Base-by-base conservation (phyloP, 2,113 vertebrate species). In the Epinephelus lanceolatus region DNA sequence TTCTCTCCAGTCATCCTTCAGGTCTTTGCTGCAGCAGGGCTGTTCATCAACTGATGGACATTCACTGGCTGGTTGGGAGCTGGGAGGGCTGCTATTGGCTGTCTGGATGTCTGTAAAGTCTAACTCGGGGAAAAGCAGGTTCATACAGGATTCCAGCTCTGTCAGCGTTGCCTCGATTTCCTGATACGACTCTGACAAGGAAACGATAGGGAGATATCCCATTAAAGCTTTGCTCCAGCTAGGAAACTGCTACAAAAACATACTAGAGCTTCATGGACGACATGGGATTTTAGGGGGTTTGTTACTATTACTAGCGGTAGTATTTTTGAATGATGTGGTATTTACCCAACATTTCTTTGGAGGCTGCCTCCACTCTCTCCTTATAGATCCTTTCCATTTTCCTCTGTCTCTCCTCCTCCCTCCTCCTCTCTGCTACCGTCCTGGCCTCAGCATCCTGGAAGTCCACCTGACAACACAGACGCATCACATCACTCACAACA, bases 81-180 rank as follows among this genome's bases (percentile, higher is more conserved):
- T 81, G 37, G 67, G 55, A 11, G 40, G 1, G 30, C 52, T 66
- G 30, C 71, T 45, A 6, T 3, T 6, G 65, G 68, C 6, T 27
- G 81, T 1, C 0, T 80, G 77, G 27, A 23, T 0, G 9, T 77
- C 47, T 0, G 70, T 53, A 1, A 92, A 25, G 8, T 94, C 86
- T 5, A 92, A 92, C 3, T 95, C 93, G 0, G 97, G 96, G 78
- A 97, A 81, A 30, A 99, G 92, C 47, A 99, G 95, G 62, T 6
- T 92, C 91, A 99, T 96, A 80, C 97, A 99, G 80, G 90, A 96
- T 30, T 99, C 96, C 93, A 98, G 96, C 94, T 99, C 97, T 0
- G 92, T 97, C 86, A 99, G 76, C 0, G 95, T 94, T 17, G 91
- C 71, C 23, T 95, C 73, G 9, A 98, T 96, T 47, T 98, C 97